Evolutionary conservation across 2,888 invertebrate species (phyloP), one percentile per base, ranked within the genome.

Genomic region (Gibbula magus): DNA sequence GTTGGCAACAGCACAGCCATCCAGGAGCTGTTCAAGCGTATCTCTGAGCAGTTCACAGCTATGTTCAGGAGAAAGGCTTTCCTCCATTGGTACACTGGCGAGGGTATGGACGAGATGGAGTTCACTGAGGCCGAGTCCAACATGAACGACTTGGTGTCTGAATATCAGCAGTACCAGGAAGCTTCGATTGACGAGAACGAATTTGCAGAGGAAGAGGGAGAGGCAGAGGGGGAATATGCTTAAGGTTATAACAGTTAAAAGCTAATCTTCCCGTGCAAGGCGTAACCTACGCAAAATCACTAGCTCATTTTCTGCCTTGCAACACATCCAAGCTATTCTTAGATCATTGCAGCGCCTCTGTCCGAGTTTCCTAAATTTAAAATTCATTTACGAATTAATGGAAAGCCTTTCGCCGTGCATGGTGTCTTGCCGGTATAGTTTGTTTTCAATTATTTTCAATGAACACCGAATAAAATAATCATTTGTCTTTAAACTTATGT

Each of bases 31-130:
- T 91, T 91, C 88, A 91, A 91, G 85, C 89, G 91, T 78, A 86
- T 90, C 75, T 88, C 89, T 4, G 91, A 91, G 81, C 91, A 91
- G 85, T 91, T 91, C 86, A 97, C 97, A 8, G 97, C 97, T 79
- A 97, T 98, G 98, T 98, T 98, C 95, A 95, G 97, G 87, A 96
- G 98, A 88, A 98, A 98, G 93, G 98, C 98, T 92, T 98, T 98
- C 95, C 95, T 98, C 93, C 98, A 98, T 94, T 98, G 98, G 98
- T 98, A 98, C 94, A 98, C 97, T 20, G 98, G 97, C 79, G 97
- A 98, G 93, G 98, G 98, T 82, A 98, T 98, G 98, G 97, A 98
- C 93, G 97, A 97, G 94, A 96, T 97, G 96, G 98, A 98, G 94
- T 98, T 98, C 94, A 97, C 96, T 81, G 98, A 98, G 92, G 98